Conservation (phyloP, 92 coral and sea anemone genomes). For the Epizoanthus scotinus region DNA sequence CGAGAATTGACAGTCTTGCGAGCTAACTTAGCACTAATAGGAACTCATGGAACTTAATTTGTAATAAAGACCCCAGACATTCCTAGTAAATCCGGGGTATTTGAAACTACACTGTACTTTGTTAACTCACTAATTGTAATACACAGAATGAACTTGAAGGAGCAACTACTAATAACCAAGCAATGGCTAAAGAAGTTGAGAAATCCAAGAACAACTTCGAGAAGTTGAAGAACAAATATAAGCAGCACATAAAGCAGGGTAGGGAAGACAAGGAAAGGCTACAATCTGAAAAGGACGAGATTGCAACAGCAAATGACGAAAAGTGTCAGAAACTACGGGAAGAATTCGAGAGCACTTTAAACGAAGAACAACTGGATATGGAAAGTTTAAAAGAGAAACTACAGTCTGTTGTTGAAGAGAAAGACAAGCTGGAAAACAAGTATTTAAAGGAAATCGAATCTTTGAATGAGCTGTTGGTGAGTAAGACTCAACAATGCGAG, state of each 20-base stretch:
- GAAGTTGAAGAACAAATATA: constrained; percentile 62
- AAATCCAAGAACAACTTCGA: constrained; percentile 66
- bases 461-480: constrained; percentile 22
- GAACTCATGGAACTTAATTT: too few species aligned
- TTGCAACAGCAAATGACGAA: constrained; percentile 60
- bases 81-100: not conserved
- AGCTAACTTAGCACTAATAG: too few species aligned
- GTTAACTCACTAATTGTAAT: not conserved
- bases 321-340: constrained; percentile 50
- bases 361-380: constrained; percentile 21
- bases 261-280: constrained; percentile 63
- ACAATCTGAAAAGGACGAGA: constrained; percentile 48
- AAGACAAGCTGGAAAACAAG: constrained; percentile 31
- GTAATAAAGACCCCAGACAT: too few species aligned
- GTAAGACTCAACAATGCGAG: constrained; percentile 9
- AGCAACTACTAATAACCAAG: constrained; percentile 30
- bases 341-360: constrained; percentile 48
- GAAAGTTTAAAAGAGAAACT: constrained; percentile 38
- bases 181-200: constrained; percentile 53
- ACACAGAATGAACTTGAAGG: constrained; percentile 54
- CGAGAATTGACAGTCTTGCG: too few species aligned
- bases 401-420: constrained; percentile 20
- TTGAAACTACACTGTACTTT: not conserved
- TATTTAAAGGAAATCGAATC: constrained; percentile 18
- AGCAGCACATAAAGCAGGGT: constrained; percentile 49